Percentiles rank a stretch among this genome's conserved stretches.
phyloP scores from a whole-genome alignment of 2,113 vertebrate species.

The Paratilapia polleni region DNA sequence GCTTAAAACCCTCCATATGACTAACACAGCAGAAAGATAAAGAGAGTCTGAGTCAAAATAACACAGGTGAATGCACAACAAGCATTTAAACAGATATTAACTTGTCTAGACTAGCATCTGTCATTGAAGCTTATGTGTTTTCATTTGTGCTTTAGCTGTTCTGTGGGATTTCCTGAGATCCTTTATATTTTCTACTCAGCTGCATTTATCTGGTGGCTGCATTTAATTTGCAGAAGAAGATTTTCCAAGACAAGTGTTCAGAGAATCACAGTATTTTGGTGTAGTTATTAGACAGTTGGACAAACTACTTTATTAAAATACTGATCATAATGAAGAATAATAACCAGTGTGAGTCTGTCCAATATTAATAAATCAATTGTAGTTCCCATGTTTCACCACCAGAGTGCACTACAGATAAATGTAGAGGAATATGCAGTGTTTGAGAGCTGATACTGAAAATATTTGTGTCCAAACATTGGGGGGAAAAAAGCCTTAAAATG shows the following conservation, averaged over 20 bases:
- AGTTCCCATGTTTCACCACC: background rate
- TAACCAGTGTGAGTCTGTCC: fast-evolving
- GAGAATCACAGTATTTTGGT: background rate
- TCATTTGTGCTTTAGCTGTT: background rate
- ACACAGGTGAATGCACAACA: background rate
- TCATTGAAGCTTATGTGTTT: background rate
- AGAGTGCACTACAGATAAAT: conserved; percentile 1
- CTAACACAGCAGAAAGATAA: background rate
- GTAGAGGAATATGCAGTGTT: background rate
- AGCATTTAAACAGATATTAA: background rate
- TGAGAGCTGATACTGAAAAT: background rate
- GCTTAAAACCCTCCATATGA: background rate
- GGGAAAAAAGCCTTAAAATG: background rate
- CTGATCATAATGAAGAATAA: background rate
- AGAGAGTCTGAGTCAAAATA: background rate
- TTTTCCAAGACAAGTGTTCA: background rate
- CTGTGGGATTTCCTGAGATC: background rate
- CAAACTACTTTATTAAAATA: background rate
- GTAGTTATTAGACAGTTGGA: background rate
- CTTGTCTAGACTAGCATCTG: background rate
- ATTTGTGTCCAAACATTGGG: background rate
- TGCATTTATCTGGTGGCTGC: background rate
- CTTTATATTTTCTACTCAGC: background rate
- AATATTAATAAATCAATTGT: background rate
- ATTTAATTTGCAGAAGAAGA: background rate